Conservation (phyloP, 1,140 invertebrate genomes). For the Acromyrmex echinatior region DNA sequence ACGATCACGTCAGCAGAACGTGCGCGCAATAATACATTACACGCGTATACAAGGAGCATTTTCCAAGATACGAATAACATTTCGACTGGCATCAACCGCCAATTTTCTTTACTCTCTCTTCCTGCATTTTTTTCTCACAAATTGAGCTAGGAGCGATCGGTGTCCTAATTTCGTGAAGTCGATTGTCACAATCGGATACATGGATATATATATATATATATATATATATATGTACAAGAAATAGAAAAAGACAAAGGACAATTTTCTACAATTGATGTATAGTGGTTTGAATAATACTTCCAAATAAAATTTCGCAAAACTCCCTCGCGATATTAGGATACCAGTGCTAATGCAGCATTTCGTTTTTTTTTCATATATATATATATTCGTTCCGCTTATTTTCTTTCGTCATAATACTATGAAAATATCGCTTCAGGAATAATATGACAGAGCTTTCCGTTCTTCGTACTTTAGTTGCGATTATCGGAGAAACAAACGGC, state of each 20-base stretch:
- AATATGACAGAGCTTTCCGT: conserved; percentile 53
- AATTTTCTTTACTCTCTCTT: conserved; percentile 72
- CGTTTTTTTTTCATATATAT: background rate
- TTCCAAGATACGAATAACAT: conserved; percentile 69
- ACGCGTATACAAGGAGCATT: conserved; percentile 71
- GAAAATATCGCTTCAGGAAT: conserved; percentile 75
- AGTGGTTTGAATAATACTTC: background rate
- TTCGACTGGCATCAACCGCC: conserved; percentile 77
- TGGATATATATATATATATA: background rate
- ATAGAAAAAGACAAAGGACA: conserved; percentile 5
- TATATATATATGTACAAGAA: conserved; percentile 27
- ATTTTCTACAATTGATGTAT: conserved; percentile 8
- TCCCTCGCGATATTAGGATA: conserved; percentile 55
- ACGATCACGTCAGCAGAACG: conserved; percentile 76
- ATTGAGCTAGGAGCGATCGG: conserved; percentile 75
- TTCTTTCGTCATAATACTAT: conserved; percentile 67
- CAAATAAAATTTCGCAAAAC: conserved; percentile 25
- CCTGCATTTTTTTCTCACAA: conserved; percentile 64
- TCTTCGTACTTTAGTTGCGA: conserved; percentile 50
- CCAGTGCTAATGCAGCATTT: conserved; percentile 41
- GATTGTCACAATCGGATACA: conserved; percentile 51
- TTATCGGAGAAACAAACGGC: conserved; percentile 67
- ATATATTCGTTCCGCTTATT: conserved; percentile 39
- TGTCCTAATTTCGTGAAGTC: conserved; percentile 61
- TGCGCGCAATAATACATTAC: conserved; percentile 71